Percentiles rank a stretch among this genome's conserved stretches.
phyloP scores from a whole-genome alignment of 2,113 vertebrate species.

The Macquaria ambigua region DNA sequence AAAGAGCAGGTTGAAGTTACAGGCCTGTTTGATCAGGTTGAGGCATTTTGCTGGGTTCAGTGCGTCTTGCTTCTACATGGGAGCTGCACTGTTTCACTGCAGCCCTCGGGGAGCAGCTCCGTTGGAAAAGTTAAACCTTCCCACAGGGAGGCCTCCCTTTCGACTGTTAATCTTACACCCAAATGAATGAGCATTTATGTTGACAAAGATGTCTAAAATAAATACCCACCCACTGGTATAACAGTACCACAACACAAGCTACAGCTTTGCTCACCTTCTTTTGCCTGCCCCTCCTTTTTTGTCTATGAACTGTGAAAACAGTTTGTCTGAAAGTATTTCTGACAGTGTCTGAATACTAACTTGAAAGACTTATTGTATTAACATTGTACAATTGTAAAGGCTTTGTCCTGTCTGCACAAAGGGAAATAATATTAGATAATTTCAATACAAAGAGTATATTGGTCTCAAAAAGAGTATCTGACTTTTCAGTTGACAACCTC shows the following conservation, averaged over 20 bases:
- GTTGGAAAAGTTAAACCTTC: neutral
- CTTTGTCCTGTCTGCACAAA: slow-evolving; percentile 5
- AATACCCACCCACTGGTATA: neutral
- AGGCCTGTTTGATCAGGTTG: slow-evolving; percentile 25
- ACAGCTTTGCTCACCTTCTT: neutral
- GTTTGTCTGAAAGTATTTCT: neutral
- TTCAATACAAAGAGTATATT: neutral
- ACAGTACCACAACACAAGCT: neutral
- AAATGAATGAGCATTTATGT: slow-evolving; percentile 15
- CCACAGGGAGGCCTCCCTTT: neutral
- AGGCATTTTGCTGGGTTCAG: neutral
- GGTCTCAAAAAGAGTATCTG: neutral
- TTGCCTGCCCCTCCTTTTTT: neutral
- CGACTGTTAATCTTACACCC: slow-evolving; percentile 6
- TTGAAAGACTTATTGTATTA: slow-evolving; percentile 17
- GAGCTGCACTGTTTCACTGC: neutral
- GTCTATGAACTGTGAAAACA: neutral
- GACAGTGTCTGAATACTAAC: neutral
- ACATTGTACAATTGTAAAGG: neutral
- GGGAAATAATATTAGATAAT: neutral
- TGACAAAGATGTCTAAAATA: slow-evolving; percentile 16
- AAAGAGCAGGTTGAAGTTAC: slow-evolving; percentile 33
- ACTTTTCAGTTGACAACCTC: neutral
- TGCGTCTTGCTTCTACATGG: neutral
- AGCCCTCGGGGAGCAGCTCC: neutral